phyloP scores from a whole-genome alignment of 2,797 vertebrate species.

The Peromyscus nudipes region DNA sequence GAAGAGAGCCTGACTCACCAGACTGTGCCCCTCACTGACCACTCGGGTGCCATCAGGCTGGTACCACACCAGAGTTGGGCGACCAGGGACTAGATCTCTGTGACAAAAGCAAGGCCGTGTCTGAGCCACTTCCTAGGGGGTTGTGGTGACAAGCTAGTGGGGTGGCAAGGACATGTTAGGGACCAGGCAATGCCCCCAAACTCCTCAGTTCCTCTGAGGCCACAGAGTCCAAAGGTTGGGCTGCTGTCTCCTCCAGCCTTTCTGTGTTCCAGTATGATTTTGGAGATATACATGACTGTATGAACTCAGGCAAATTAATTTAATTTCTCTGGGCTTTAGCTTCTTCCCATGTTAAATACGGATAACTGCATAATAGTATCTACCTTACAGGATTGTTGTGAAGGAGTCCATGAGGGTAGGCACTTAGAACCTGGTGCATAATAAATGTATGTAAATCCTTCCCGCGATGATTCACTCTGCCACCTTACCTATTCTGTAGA shows the following conservation, averaged over 20 bases:
- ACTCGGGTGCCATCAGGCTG: constrained; percentile 91
- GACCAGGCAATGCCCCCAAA: not conserved
- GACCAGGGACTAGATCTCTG: constrained; percentile 91
- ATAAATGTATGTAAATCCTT: not conserved
- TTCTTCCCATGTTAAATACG: not conserved
- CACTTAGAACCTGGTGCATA: not conserved
- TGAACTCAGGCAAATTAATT: not conserved
- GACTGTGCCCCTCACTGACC: constrained; percentile 82
- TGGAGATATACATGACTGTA: not conserved
- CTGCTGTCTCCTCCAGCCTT: not conserved
- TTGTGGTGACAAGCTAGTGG: not conserved
- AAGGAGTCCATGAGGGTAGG: not conserved
- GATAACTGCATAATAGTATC: not conserved
- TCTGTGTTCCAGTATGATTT: not conserved
- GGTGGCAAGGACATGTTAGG: not conserved
- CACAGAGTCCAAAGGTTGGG: not conserved
- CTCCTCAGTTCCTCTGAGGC: not conserved
- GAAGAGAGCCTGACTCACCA: constrained; percentile 88
- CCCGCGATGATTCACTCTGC: not conserved
- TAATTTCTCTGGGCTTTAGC: constrained; percentile 41
- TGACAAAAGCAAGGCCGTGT: not conserved
- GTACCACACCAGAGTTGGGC: constrained; percentile 91
- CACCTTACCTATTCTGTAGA: constrained; percentile 92
- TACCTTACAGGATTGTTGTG: not conserved
- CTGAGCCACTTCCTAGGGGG: not conserved